phyloP scores from a whole-genome alignment of 2,888 invertebrate genomes.

The Chrysodeixis includens region DNA sequence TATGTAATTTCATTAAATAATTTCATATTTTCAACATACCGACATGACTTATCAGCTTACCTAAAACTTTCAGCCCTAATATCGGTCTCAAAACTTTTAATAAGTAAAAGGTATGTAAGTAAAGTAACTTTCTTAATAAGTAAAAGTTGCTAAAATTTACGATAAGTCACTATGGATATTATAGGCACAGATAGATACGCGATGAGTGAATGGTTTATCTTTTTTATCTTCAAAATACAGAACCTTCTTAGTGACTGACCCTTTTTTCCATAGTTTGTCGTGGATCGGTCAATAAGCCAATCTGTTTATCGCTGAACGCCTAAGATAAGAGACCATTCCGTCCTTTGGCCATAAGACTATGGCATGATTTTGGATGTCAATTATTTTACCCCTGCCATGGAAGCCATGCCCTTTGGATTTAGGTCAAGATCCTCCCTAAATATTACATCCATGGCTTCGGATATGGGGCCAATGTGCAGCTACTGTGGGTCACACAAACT shows the following conservation, averaged over 20 bases:
- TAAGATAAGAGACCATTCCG: not conserved
- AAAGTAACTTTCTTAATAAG: not conserved
- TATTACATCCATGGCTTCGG: not conserved
- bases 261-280: conserved; percentile 2
- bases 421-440: conserved; percentile 1
- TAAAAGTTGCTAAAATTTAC: not conserved
- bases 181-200: not conserved
- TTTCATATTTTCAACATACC: not conserved
- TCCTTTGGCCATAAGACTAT: not conserved
- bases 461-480: not conserved
- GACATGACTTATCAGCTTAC: not conserved
- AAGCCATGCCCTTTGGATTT: not conserved
- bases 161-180: not conserved
- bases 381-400: conserved; percentile 5
- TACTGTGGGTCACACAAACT: not conserved
- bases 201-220: not conserved
- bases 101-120: not conserved
- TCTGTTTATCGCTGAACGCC: conserved; percentile 14
- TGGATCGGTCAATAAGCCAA: conserved; percentile 3
- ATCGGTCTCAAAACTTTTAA: not conserved
- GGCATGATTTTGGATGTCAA: conserved; percentile 5
- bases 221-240: conserved; percentile 8
- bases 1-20: too few relatives aligned
- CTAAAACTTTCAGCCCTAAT: not conserved
- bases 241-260: conserved; percentile 3